Evolutionary conservation across 2,113 vertebrate genomes (phyloP).

Genomic region (Aythya baeri): DNA sequence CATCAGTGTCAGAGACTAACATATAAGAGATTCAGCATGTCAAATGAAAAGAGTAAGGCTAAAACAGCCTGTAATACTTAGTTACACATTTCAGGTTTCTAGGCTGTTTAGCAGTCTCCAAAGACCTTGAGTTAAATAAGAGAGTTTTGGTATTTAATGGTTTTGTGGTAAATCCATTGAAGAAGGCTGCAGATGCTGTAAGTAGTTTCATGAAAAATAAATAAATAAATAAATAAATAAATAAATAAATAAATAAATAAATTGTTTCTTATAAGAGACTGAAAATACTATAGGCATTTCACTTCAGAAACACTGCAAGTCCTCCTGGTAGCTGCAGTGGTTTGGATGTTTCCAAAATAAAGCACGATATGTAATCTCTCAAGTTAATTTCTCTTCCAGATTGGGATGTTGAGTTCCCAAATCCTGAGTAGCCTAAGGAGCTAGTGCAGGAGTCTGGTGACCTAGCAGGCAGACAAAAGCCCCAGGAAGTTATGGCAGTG

Average conservation of each 20-base stretch:
- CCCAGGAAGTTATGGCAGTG: rapidly evolving
- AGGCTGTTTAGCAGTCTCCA: background rate
- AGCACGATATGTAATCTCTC: background rate
- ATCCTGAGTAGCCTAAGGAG: background rate
- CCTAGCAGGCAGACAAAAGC: rapidly evolving
- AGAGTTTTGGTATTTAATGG: background rate
- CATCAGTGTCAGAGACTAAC: background rate
- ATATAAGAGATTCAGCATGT: background rate
- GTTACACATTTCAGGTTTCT: background rate
- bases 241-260: too few species aligned
- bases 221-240: background rate
- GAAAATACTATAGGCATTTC: background rate
- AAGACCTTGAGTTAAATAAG: background rate
- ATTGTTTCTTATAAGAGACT: background rate
- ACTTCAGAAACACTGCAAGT: background rate
- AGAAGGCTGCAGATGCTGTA: background rate
- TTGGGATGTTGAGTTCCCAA: background rate
- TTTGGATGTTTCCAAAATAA: background rate
- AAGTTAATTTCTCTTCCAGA: background rate
- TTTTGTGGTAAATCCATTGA: background rate
- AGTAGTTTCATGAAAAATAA: background rate
- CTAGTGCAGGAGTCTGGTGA: background rate
- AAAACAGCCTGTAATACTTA: background rate
- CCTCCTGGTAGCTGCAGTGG: background rate
- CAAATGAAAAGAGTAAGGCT: background rate